Evolutionary conservation across 2,888 invertebrate species (phyloP).

Genomic region (Pandemis heparana): DNA sequence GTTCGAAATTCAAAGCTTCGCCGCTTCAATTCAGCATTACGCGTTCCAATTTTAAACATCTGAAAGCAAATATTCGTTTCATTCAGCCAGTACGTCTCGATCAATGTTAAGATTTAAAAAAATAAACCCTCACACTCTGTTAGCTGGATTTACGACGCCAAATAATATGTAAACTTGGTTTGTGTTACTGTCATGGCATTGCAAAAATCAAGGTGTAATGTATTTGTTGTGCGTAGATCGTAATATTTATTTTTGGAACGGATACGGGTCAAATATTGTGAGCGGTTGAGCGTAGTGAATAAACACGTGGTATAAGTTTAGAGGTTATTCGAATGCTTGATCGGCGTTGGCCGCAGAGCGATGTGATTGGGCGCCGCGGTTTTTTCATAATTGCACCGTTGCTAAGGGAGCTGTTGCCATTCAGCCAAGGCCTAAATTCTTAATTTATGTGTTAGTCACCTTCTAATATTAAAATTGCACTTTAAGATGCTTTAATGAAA

Average conservation of each 20-base stretch:
- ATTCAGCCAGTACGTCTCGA: conserved; percentile 26
- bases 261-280: conserved; percentile 31
- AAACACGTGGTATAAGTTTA: conserved; percentile 4
- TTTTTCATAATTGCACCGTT: not conserved
- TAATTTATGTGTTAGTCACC: not conserved
- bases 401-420: not conserved
- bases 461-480: too few relatives aligned
- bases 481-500: too few relatives aligned
- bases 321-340: conserved; percentile 11
- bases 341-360: not conserved
- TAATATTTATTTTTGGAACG: conserved; percentile 24
- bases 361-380: not conserved
- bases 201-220: conserved; percentile 20
- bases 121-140: conserved; percentile 22
- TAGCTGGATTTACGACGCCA: conserved; percentile 13
- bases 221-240: conserved; percentile 14
- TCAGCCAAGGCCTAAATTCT: not conserved
- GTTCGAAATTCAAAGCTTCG: not conserved
- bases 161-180: conserved; percentile 27
- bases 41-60: conserved; percentile 38
- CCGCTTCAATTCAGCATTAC: not conserved
- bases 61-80: conserved; percentile 36
- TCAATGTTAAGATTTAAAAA: conserved; percentile 25
- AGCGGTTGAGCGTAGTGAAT: conserved; percentile 14
- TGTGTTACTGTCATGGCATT: conserved; percentile 22